Conservation (phyloP, 2,888 invertebrate species). For the Andrena praecox region DNA sequence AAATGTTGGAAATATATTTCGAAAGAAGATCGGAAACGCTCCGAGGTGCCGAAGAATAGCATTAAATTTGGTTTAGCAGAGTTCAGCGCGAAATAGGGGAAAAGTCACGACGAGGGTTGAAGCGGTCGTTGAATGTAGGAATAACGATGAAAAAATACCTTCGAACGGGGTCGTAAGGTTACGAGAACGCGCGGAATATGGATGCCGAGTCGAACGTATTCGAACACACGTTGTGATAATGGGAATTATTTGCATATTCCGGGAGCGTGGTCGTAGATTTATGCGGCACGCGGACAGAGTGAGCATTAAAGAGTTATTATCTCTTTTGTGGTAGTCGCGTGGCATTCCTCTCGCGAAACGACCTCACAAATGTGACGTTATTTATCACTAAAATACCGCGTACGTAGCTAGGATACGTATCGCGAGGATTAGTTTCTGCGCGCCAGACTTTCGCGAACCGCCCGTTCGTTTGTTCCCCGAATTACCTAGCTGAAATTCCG, state of each 20-base stretch:
- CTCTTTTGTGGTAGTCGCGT: constrained; percentile 53
- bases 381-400: constrained; percentile 49
- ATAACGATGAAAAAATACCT: constrained; percentile 41
- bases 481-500: constrained; percentile 10
- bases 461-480: constrained; percentile 40
- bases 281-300: constrained; percentile 45
- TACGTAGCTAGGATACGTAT: constrained; percentile 32
- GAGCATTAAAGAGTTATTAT: constrained; percentile 65
- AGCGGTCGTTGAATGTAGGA: constrained; percentile 9
- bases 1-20: too few species aligned
- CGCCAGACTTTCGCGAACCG: constrained; percentile 19
- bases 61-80: constrained; percentile 22
- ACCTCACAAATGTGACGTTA: constrained; percentile 52
- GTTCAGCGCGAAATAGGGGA: not conserved
- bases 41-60: too few species aligned
- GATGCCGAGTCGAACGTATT: constrained; percentile 32
- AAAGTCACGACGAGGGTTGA: constrained; percentile 20
- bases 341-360: constrained; percentile 41
- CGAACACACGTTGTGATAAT: constrained; percentile 52
- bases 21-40: too few species aligned
- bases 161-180: constrained; percentile 6
- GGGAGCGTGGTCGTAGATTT: constrained; percentile 42
- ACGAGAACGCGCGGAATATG: constrained; percentile 21
- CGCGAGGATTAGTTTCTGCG: constrained; percentile 35
- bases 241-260: constrained; percentile 61